These are phyloP conservation scores for Melanotaenia boesemani DNA, from an alignment of 2,797 vertebrate genomes.

Conservation along the genomic window DNA sequence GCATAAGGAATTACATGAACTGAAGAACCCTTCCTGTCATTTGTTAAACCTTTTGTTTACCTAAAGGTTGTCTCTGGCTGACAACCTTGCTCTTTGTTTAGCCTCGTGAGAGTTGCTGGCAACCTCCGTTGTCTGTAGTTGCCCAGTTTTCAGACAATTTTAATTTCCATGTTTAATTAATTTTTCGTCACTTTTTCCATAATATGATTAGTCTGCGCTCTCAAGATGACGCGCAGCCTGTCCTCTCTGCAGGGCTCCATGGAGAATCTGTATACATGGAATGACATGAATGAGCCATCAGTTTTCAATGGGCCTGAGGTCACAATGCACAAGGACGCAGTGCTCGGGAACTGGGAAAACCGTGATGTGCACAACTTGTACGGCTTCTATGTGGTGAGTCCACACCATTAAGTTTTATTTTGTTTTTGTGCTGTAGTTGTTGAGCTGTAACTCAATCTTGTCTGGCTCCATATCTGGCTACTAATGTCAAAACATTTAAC, in stretches of 20 bases:
- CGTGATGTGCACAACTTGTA: slow-evolving; percentile 94
- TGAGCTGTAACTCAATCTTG: neutral
- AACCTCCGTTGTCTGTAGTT: neutral
- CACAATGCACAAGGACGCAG: slow-evolving; percentile 94
- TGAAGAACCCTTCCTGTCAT: neutral
- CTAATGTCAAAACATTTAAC: neutral
- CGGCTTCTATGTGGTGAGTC: slow-evolving; percentile 93
- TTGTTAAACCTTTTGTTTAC: neutral
- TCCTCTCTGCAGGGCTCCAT: slow-evolving; percentile 83
- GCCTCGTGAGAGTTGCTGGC: neutral
- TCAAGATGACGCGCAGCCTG: neutral
- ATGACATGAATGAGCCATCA: slow-evolving; percentile 96
- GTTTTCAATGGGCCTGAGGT: slow-evolving; percentile 96
- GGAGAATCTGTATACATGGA: slow-evolving; percentile 91
- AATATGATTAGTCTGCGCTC: neutral
- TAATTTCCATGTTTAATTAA: neutral
- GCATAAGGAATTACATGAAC: neutral
- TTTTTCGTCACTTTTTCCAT: neutral
- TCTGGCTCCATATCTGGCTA: neutral
- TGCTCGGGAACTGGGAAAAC: slow-evolving; percentile 91
- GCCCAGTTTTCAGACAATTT: neutral
- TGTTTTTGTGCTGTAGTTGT: neutral
- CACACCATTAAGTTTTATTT: neutral
- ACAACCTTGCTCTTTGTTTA: too few species aligned
- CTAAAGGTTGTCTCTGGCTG: neutral